Evolutionary conservation across 2,888 invertebrate genomes (phyloP), one percentile per base, ranked within the genome.

Genomic region (Labia minor): DNA sequence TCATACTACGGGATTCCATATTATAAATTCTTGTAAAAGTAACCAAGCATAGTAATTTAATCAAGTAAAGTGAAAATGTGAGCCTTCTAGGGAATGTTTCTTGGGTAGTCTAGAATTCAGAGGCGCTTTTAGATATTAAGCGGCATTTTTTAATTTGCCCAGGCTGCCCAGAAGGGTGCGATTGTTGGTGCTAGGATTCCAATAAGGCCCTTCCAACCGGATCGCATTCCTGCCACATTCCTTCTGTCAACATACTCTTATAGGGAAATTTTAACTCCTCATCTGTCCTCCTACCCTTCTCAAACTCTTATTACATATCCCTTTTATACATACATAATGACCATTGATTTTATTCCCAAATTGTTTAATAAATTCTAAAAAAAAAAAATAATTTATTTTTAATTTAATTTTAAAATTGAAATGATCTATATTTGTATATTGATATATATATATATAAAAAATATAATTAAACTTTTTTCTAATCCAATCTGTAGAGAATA

Each of bases 141-240:
- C 49, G 49, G 49, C 49, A 49, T 49, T 49, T 49, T 49, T 49
- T 49, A 49, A 49, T 49, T 49, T 49, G 49, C 49, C 26, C 8
- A 3, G 16, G 49, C 49, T 49, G 49, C 49, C 49, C 49, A 49
- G 14, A 49, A 49, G 49, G 49, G 49, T 49, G 49, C 49, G 49
- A 49, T 49, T 49, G 49, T 49, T 49, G 49, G 49, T 49, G 49
- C n/a, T 49, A 16, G 49, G 49, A 49, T 49, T 49, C 49, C 49
- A 49, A 49, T 49, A 49, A 49, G 49, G 49, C n/a, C 49, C 49
- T 26, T 49, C 49, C 49, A 14, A 49, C 49, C 8, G 49, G 49
- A 49, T 49, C 49, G 49, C 49, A 49, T 49, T 49, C 49, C 49
- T 49, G n/a, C 3, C 49, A 16, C 49, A 49, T 49, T 49, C 49